Percentiles rank a stretch among this genome's conserved stretches.
Evolutionary conservation across 2,113 vertebrate species (phyloP).

Genomic region (Muscicapa adusta): DNA sequence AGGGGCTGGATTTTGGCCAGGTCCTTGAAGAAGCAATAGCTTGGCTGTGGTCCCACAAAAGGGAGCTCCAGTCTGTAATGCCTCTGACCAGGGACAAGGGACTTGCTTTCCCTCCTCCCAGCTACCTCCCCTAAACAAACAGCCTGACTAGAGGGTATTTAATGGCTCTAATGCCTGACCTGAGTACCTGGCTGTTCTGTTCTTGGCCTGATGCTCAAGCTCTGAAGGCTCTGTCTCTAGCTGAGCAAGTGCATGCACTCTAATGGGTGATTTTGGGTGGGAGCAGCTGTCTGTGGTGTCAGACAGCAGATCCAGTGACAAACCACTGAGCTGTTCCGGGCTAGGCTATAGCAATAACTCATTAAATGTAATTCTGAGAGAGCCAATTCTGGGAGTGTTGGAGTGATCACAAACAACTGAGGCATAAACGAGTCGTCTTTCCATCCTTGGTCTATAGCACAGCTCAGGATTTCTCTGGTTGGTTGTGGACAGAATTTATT

Average conservation of each 20-base stretch:
- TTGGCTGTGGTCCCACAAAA: not conserved
- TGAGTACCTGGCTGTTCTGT: not conserved
- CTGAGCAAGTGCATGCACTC: not conserved
- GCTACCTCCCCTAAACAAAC: not conserved
- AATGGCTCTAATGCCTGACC: not conserved
- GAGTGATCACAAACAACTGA: not conserved
- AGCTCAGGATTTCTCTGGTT: not conserved
- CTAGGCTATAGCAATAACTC: not conserved
- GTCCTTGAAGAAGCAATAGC: not conserved
- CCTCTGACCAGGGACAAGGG: not conserved
- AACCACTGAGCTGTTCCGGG: not conserved
- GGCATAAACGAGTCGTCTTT: not conserved
- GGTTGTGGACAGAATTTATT: not conserved
- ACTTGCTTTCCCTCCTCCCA: not conserved
- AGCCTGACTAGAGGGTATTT: not conserved
- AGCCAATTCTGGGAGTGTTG: not conserved
- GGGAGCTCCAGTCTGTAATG: not conserved
- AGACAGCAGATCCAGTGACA: not conserved
- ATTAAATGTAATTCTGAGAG: not conserved
- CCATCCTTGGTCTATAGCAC: not conserved
- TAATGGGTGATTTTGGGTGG: not conserved
- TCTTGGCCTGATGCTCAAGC: not conserved
- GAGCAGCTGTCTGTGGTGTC: not conserved
- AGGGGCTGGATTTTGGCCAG: not conserved
- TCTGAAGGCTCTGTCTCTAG: not conserved